A percentile compares a stretch with the other conserved stretches of the same genome.
Conservation (phyloP, 2,113 vertebrate species). For the Cyprinodon variegatus region DNA sequence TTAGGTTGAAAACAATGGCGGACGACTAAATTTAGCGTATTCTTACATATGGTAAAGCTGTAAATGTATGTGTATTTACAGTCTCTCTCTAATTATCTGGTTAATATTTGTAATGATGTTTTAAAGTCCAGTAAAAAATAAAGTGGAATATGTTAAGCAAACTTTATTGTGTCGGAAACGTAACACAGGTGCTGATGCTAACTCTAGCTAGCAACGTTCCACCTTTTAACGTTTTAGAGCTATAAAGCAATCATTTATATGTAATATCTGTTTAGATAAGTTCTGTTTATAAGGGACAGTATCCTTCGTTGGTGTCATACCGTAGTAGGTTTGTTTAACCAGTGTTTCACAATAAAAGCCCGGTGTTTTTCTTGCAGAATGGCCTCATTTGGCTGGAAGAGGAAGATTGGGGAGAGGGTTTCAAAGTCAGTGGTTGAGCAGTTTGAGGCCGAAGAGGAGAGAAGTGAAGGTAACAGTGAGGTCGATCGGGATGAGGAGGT, state of each 20-base stretch:
- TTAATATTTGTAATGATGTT: background rate
- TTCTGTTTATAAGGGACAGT: background rate
- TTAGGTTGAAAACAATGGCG: slow-evolving; percentile 25
- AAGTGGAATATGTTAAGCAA: background rate
- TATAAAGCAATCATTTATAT: background rate
- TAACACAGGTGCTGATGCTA: background rate
- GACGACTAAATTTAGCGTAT: background rate
- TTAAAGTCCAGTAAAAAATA: background rate
- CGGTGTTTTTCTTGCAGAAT: slow-evolving; percentile 68
- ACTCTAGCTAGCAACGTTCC: background rate
- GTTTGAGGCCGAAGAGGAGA: slow-evolving; percentile 85
- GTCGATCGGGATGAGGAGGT: slow-evolving; percentile 68
- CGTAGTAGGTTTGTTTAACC: too few relatives aligned
- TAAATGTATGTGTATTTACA: background rate
- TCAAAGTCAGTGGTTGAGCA: slow-evolving; percentile 87
- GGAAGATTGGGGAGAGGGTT: slow-evolving; percentile 93
- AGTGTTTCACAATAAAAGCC: background rate
- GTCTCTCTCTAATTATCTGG: background rate
- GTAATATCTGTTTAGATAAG: background rate
- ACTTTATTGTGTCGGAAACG: background rate
- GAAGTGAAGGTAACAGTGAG: slow-evolving; percentile 65
- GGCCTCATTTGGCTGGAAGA: slow-evolving; percentile 98
- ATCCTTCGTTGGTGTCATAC: background rate
- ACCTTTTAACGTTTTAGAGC: background rate
- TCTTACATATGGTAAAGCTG: background rate